Evolutionary conservation across 2,797 vertebrate species (phyloP), one percentile per base, ranked within the genome.

Genomic region (Parotocinclus haroldoi): DNA sequence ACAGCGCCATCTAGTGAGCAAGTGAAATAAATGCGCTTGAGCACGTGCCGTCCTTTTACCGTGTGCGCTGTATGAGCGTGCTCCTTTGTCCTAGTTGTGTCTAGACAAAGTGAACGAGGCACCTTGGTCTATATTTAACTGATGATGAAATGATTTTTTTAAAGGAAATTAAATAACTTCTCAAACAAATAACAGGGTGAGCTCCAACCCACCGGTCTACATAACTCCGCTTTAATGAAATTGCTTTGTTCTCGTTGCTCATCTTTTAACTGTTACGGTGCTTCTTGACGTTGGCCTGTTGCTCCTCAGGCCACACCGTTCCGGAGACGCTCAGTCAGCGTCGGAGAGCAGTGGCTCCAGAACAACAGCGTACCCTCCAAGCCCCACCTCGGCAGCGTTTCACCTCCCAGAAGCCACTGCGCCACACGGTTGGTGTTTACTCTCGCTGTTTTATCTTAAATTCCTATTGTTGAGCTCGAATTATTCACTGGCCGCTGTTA

Each of bases 341-440:
- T 94, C 18, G 93, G 94, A 0, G 95, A 96, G 66, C 89, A 89
- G 82, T 95, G 93, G 78, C 92, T 91, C 38, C 93, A 91, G 16
- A 92, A 86, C 81, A 86, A 87, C 48, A 83, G 76, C 54, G 72
- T 82, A 79, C 76, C 85, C 75, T 78, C 88, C 83, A 89, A 92
- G 84, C 91, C 94, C 57, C 93, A 95, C 79, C 88, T 94, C 18
- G 68, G 92, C 3, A 92, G 91, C 10, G 89, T 83, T 1, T 98
- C 95, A 0, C 94, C 95, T 0, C 93, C 94, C 16, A 86, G 94
- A 74, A 88, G 81, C 57, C 89, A 92, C 86, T 89, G 93, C 63
- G 81, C 90, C 70, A 80, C 91, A 83, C 93, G 94, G 95, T 96
- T 74, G 7, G 68, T 54, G 55, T 4, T 9, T n/a, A 16, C 46